phyloP scores from a whole-genome alignment of 2,797 vertebrate species.

The Thripadectes ignobilis region DNA sequence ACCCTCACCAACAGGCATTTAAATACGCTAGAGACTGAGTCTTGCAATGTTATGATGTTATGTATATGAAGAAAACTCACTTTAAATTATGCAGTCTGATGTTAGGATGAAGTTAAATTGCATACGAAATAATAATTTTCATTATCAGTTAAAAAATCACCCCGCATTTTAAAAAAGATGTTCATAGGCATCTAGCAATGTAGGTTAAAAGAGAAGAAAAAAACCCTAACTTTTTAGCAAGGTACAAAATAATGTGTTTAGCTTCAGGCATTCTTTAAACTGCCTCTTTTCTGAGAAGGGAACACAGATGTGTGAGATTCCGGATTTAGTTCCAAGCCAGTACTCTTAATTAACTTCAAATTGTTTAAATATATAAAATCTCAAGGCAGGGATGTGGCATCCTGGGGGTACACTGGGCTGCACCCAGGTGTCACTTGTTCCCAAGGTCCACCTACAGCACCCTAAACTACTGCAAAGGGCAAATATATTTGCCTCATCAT shows the following conservation, averaged over 20 bases:
- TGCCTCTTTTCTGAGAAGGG: conserved; percentile 59
- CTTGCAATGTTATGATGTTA: conserved; percentile 48
- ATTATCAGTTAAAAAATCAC: conserved; percentile 53
- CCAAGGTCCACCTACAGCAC: background rate
- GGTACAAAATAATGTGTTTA: conserved; percentile 59
- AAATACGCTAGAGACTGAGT: conserved; percentile 6
- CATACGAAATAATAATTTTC: conserved; percentile 61
- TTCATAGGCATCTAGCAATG: conserved; percentile 21
- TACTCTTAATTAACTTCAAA: conserved; percentile 82
- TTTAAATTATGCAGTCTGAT: conserved; percentile 65
- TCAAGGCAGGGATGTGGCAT: background rate
- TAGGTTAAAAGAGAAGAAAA: conserved; percentile 50
- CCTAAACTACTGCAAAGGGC: background rate
- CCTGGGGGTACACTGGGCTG: background rate
- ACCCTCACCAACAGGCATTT: conserved; percentile 51
- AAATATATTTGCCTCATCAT: background rate
- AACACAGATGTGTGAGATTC: conserved; percentile 76
- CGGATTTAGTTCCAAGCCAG: conserved; percentile 79
- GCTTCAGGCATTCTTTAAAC: conserved; percentile 66
- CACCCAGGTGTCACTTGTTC: background rate
- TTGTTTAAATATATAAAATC: conserved; percentile 73
- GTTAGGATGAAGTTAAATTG: conserved; percentile 51
- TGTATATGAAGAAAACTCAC: conserved; percentile 51
- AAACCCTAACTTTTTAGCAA: conserved; percentile 49
- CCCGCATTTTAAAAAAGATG: conserved; percentile 4